Conservation (phyloP, 2,888 invertebrate genomes). For the Nudaria mundana region DNA sequence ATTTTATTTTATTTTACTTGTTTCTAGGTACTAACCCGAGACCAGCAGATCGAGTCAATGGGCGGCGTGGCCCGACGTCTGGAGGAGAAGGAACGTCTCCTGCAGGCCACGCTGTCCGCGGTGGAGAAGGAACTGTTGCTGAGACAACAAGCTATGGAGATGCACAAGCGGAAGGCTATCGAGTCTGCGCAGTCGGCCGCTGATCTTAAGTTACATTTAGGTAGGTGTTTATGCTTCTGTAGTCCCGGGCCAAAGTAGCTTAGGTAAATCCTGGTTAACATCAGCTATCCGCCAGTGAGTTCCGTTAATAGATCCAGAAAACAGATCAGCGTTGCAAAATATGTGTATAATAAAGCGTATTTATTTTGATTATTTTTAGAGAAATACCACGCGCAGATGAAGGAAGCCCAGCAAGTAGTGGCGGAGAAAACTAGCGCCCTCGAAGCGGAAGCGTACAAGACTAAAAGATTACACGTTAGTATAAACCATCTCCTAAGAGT, state of each 20-base stretch:
- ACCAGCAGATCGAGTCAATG: conserved; percentile 96
- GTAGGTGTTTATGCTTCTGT: conserved; percentile 62
- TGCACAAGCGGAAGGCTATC: conserved; percentile 98
- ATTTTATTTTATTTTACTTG: too few species aligned
- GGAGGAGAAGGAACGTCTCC: conserved; percentile 96
- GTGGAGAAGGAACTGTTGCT: conserved; percentile 96
- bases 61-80: conserved; percentile 95
- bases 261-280: too few species aligned
- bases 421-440: conserved; percentile 97
- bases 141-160: conserved; percentile 97
- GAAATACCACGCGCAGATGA: conserved; percentile 98
- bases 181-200: conserved; percentile 98
- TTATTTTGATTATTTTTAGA: conserved; percentile 85
- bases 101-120: conserved; percentile 94
- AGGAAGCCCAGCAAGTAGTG: conserved; percentile 97
- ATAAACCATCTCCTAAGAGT: neutral
- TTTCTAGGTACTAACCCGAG: conserved; percentile 86
- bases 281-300: too few species aligned
- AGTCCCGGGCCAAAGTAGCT: too few species aligned
- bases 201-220: conserved; percentile 96
- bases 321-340: too few species aligned
- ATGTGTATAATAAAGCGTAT: too few species aligned
- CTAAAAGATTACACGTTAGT: conserved; percentile 92
- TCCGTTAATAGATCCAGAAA: too few species aligned
- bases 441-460: conserved; percentile 98